Base-by-base conservation (phyloP, 2,888 invertebrate species). In the Globia sparganii region DNA sequence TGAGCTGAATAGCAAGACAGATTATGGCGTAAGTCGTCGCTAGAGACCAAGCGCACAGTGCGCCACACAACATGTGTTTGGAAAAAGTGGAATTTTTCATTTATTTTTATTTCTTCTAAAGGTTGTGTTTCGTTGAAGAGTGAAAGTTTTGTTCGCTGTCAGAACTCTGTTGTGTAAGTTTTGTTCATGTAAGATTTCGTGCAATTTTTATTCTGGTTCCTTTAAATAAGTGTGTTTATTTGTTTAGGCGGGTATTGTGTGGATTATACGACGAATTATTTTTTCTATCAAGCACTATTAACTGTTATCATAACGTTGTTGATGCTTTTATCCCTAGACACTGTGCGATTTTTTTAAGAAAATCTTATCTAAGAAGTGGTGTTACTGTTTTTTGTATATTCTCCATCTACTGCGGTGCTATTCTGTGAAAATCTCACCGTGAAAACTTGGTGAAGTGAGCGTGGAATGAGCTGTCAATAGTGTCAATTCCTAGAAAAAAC, bases 1-100 rank as follows among this genome's bases (percentile, higher is more conserved):
- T 89, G 88, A 88, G 86, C 83, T 89, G 91, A 91, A 91, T 90
- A 88, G 89, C 89, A 88, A 90, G 90, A 88, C 88, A 91, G 92
- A 92, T 92, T 92, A 92, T 88, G 87, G 86, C 83, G 81, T 91
- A 91, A 91, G 91, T 89, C 89, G 88, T 86, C 83, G 79, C 78
- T 82, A 81, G 87, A 86, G 89, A 88, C 85, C 86, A 81, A 83
- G 83, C 77, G 83, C 89, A 89, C 88, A 83, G 88, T 89, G 89
- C 65, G 61, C 46, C n/a, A 25, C 37, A 61, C 62, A 9, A 46
- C 62, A 58, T 31, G 40, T 56, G 46, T 75, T 74, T 70, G 71
- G 80, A 81, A 79, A 75, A 88, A 80, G 64, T 49, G 11, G n/a
- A 66, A 53, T 58, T 49, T 68, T 56, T 67, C 25, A 59, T 68